Percentiles rank a stretch among this genome's conserved stretches.
Conservation (phyloP, 2,113 vertebrate species). For the Grus americana region DNA sequence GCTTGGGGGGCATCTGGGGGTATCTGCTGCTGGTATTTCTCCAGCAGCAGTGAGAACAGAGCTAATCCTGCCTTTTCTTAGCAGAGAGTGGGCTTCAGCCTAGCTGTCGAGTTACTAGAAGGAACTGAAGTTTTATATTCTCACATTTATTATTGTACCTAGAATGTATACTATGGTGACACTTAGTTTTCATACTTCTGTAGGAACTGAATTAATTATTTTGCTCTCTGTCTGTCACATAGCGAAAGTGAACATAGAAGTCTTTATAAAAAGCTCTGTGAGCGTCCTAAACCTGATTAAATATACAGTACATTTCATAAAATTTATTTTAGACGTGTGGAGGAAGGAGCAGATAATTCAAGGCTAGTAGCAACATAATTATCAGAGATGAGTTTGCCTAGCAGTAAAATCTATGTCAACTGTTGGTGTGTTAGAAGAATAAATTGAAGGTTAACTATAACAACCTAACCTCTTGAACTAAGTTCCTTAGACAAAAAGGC, state of each 20-base stretch:
- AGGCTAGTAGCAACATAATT: neutral
- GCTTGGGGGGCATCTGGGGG: neutral
- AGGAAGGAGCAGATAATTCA: neutral
- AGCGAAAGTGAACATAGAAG: conserved; percentile 11
- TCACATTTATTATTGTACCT: conserved; percentile 32
- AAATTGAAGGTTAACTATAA: neutral
- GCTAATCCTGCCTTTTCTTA: neutral
- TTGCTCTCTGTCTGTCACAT: conserved; percentile 23
- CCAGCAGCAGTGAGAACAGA: neutral
- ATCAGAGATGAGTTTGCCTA: neutral
- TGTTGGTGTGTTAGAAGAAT: neutral
- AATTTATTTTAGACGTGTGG: neutral
- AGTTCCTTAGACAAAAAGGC: neutral
- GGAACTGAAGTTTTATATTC: neutral
- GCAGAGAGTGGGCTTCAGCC: neutral
- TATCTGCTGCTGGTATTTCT: neutral
- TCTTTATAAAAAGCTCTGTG: neutral
- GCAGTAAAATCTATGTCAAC: neutral
- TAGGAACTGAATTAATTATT: conserved; percentile 44
- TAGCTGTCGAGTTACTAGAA: neutral
- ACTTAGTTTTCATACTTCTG: neutral
- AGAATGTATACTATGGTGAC: neutral
- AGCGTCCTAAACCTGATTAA: conserved; percentile 18
- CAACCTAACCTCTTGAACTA: neutral
- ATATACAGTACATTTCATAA: neutral